Base-by-base conservation (phyloP, 2,888 invertebrate species). In the Drosophila pseudotalamancana region DNA sequence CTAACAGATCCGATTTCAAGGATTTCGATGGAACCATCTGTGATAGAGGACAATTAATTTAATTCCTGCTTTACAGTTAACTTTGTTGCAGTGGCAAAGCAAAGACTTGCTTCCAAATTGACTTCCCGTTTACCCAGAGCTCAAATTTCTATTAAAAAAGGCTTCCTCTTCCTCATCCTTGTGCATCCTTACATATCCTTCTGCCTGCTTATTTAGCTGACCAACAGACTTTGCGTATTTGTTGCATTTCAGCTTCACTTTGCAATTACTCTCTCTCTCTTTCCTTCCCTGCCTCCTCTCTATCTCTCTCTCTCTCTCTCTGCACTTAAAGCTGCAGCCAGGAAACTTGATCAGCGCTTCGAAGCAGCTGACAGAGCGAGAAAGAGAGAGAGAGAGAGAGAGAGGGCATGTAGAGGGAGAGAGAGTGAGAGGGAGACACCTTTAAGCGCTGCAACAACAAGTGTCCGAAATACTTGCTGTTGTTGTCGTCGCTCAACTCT, bases 261-360 rank as follows among this genome's bases (percentile, higher is more conserved):
- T 49, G 69, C 83, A 86, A 80, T 86, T 69, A 66, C 57, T 14
- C 32, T 25, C 16, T 18, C 19, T 21, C 32, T 12, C 40, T n/a
- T 39, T 18, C 1, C 12, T 5, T 31, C 21, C 31, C 9, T 8
- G 11, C 16, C 1, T 8, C 11, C 9, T 12, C 18, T 14, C 2
- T 18, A 9, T 8, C 9, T 23, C 27, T 27, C 32, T n/a, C 23
- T 46, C 8, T 27, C 12, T 35, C 11, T 6, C 1, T 9, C 16
- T 72, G 82, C 72, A 74, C 81, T 83, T 70, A 74, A 63, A 83
- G 84, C 73, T 70, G 67, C 81, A 83, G 72, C 72, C 84, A 74
- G 61, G 83, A 84, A 84, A 84, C 80, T 88, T 86, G 83, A 84
- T 88, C 87, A 68, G 74, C 86, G 74, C 80, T 68, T 70, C 67